Percentiles rank a stretch among this genome's conserved stretches.
Conservation (phyloP, 2,113 vertebrate species). For the Bos javanicus region DNA sequence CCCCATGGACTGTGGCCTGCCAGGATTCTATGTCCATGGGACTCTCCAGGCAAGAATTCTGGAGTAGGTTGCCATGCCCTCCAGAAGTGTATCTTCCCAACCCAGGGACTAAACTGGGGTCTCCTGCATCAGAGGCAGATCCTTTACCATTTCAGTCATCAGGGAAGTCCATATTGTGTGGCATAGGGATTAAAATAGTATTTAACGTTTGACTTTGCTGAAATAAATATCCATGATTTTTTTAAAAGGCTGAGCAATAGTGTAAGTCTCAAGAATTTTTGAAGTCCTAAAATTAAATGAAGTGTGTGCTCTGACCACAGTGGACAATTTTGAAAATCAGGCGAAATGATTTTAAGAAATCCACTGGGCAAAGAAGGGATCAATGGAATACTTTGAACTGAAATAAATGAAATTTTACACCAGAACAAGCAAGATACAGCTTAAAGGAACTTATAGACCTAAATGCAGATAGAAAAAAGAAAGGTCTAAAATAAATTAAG, state of each 20-base stretch:
- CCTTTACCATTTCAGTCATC: not conserved
- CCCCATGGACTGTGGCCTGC: not conserved
- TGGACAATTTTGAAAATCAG: not conserved
- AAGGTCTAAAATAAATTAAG: not conserved
- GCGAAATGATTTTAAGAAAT: not conserved
- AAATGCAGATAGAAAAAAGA: not conserved
- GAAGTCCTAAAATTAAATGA: slow-evolving; percentile 24
- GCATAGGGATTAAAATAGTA: not conserved
- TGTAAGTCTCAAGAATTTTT: not conserved
- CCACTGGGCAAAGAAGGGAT: not conserved
- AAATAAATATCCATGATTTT: not conserved
- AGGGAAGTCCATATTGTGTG: not conserved
- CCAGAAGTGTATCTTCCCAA: not conserved
- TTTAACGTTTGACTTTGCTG: not conserved
- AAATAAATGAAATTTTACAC: not conserved
- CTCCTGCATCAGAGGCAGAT: not conserved
- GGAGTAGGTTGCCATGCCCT: not conserved
- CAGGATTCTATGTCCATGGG: not conserved
- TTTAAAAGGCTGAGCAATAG: not conserved
- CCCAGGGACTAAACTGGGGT: not conserved
- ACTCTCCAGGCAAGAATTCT: not conserved
- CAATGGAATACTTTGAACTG: not conserved
- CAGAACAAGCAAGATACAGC: not conserved
- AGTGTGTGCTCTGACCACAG: not conserved
- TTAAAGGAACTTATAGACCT: not conserved